Evolutionary conservation across 2,888 invertebrate genomes (phyloP).

Genomic region (Ferdinandea cuprea): DNA sequence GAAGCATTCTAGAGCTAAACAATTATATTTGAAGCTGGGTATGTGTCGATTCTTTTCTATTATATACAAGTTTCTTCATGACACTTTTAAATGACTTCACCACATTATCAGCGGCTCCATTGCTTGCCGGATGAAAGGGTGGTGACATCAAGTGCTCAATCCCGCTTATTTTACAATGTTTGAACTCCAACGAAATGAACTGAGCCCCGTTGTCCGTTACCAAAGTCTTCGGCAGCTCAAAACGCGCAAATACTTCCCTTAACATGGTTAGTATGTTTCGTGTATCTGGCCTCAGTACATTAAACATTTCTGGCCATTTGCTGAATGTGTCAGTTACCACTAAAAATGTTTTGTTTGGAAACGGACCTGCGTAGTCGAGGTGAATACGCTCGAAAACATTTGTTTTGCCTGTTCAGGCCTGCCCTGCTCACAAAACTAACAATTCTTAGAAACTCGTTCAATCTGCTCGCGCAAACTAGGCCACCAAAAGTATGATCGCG

Average conservation of each 20-base stretch:
- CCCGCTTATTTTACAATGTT: background rate
- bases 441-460: background rate
- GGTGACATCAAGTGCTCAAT: too few species aligned
- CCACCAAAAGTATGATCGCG: constrained; percentile 31
- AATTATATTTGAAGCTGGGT: too few species aligned
- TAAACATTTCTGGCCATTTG: constrained; percentile 1
- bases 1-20: too few species aligned
- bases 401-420: background rate
- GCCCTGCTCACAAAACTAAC: background rate
- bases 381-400: background rate
- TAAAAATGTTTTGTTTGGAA: background rate
- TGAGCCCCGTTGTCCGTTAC: background rate
- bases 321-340: background rate
- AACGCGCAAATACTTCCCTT: background rate
- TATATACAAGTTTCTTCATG: too few species aligned
- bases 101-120: too few species aligned
- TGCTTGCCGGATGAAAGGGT: too few species aligned
- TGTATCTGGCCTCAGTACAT: background rate
- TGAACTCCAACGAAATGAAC: background rate
- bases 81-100: too few species aligned
- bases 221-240: background rate
- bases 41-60: too few species aligned
- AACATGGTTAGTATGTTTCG: background rate
- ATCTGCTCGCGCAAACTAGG: background rate
- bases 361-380: background rate